Evolutionary conservation across 1,140 invertebrate genomes (phyloP), one percentile per base, ranked within the genome.

Genomic region (Fragariocoptes setiger): DNA sequence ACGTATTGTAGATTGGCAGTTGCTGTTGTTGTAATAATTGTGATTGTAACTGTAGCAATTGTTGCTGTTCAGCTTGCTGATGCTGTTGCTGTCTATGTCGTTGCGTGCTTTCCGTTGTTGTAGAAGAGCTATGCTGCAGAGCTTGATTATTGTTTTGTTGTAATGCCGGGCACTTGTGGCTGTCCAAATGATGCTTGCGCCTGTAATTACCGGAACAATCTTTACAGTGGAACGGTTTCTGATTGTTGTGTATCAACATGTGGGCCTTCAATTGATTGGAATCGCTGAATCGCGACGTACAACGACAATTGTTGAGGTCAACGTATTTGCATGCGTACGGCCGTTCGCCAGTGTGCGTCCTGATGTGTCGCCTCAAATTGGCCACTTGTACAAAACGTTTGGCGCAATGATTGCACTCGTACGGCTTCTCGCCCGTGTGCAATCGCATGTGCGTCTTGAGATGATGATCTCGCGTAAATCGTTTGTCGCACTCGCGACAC

Each of bases 391-490:
- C 80, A 55, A 88, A 86, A 50, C 80, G 73, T 2, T 77, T 65
- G 35, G 80, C 75, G 58, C 82, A 88, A 53, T 82, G 76, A 16
- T 69, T 70, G 58, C 83, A 90, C 48, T 76, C 71, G 53, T 85
- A 88, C 0, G 80, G 80, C 49, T 85, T 78, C 53, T 88, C 80
- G 3, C 82, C 83, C 0, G 80, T 86, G 56, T 90, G 82, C 21
- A 86, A 60, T 5, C 80, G 62, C 65, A 86, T 75, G 54, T 90
- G 82, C 0, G 79, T 86, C 57, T 86, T 88, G 22, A 86, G 60
- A 50, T 88, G 80, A 51, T 86, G 80, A 54, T 88, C 80, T n/a
- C 86, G 68, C 1, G 85, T 92, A 54, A 94, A 94, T 8, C 77
- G 67, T 55, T 90, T 83, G 48, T 85, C 72, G 56, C 86, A 95